These are phyloP conservation scores for Cnemophilus loriae DNA, from an alignment of 2,113 vertebrate genomes.

Conservation along the genomic window DNA sequence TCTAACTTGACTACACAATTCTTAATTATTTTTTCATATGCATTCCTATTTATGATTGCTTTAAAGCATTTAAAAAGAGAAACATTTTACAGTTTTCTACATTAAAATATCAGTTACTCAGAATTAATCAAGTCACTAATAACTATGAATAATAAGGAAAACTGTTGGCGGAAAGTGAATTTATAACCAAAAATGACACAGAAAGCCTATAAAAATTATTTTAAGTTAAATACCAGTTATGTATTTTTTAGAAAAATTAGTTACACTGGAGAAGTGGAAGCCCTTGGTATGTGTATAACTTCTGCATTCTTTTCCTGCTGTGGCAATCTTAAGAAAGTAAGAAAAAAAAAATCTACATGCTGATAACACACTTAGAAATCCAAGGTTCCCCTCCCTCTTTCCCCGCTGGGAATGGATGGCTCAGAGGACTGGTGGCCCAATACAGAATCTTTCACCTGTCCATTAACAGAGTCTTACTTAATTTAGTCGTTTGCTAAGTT, in stretches of 20 bases:
- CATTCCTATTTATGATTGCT: constrained; percentile 59
- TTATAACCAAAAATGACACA: constrained; percentile 25
- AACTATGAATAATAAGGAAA: constrained; percentile 12
- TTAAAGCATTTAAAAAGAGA: constrained; percentile 44
- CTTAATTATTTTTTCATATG: not conserved
- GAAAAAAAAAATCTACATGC: not conserved
- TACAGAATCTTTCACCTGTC: constrained; percentile 61
- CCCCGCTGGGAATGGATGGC: constrained; percentile 37
- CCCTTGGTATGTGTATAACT: not conserved
- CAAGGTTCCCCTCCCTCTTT: not conserved
- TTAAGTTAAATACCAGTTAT: constrained; percentile 58
- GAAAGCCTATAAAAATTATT: constrained; percentile 29
- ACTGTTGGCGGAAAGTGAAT: not conserved
- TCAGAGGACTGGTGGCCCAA: constrained; percentile 47
- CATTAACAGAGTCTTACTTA: not conserved
- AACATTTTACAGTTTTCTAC: constrained; percentile 23
- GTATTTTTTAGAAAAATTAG: constrained; percentile 44
- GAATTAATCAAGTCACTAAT: not conserved
- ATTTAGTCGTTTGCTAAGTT: not conserved
- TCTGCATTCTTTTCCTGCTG: constrained; percentile 14
- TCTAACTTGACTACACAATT: not conserved
- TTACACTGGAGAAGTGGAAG: constrained; percentile 33
- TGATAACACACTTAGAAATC: constrained; percentile 1
- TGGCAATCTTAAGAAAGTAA: not conserved
- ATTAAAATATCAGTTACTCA: constrained; percentile 9